Base-by-base conservation (phyloP, 1,140 invertebrate genomes). In the Drosophila repletoides region DNA sequence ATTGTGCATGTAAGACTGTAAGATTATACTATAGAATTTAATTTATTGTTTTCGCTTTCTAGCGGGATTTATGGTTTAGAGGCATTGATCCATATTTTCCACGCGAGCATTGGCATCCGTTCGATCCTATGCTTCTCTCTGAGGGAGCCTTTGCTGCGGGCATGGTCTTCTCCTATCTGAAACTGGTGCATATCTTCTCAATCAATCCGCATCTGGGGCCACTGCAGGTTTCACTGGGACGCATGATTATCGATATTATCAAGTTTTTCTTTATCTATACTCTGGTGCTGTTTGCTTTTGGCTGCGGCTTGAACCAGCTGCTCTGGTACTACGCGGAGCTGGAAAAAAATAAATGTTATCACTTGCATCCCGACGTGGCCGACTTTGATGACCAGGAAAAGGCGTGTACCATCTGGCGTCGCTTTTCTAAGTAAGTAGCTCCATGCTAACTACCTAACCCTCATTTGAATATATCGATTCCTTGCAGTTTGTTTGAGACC, bases 321-420 rank as follows among this genome's bases (percentile, higher is more conserved):
- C 93, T 98, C 80, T 98, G 97, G 97, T 98, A 98, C 89, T 98
- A 98, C 87, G 96, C 97, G n/a, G 95, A 97, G 71, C 91, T 97
- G 71, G 95, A 97, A 81, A 95, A 95, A 81, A 92, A 93, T 36
- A 96, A 96, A 81, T 98, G 97, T 88, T 95, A 96, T 75, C 94
- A 95, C 59, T 87, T 92, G 19, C 93, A 93, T 2, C 92, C 91
- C n/a, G 94, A 94, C 15, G 69, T 93, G 3, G 92, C 94, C 0
- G 95, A 96, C 77, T 95, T 95, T 63, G 94, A 95, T 72, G 93
- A 94, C 64, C 93, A 95, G 74, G 95, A 96, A 58, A 94, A 95
- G 66, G 95, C 96, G 5, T 97, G 96, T 71, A 93, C 94, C 0
- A 96, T 96, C 51, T 97, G 96, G 95, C 92, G 96, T 86, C 91